phyloP scores from a whole-genome alignment of 2,113 vertebrate species.

The Ameiurus melas region DNA sequence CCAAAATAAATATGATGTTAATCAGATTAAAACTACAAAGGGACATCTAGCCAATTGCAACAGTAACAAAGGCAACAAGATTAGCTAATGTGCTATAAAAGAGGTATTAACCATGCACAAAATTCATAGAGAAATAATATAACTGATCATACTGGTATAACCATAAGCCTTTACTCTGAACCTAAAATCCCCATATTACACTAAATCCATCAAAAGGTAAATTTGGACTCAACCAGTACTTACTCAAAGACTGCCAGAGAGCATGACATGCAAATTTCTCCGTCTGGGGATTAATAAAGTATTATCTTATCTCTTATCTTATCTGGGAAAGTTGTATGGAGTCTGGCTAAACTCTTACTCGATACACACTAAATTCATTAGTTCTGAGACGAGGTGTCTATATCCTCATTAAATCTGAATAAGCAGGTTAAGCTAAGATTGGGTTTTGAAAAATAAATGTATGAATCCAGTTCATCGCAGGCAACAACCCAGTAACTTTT shows the following conservation, averaged over 20 bases:
- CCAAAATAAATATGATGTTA: neutral
- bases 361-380: neutral
- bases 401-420: neutral
- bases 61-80: neutral
- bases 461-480: neutral
- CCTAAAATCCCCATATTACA: neutral
- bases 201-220: neutral
- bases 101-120: neutral
- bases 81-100: neutral
- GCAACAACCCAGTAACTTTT: neutral
- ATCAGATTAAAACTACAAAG: neutral
- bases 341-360: neutral
- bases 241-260: neutral
- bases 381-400: conserved; percentile 15
- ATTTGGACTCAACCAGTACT: neutral
- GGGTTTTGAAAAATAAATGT: neutral
- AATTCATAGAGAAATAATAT: neutral
- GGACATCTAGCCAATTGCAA: neutral
- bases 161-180: neutral
- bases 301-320: too few relatives aligned
- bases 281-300: too few relatives aligned
- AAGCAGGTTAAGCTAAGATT: conserved; percentile 2
- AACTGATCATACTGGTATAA: neutral
- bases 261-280: neutral
- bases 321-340: neutral